Evolutionary conservation across 2,113 vertebrate species (phyloP), one percentile per base, ranked within the genome.

Genomic region (Nannobrachium achirus): DNA sequence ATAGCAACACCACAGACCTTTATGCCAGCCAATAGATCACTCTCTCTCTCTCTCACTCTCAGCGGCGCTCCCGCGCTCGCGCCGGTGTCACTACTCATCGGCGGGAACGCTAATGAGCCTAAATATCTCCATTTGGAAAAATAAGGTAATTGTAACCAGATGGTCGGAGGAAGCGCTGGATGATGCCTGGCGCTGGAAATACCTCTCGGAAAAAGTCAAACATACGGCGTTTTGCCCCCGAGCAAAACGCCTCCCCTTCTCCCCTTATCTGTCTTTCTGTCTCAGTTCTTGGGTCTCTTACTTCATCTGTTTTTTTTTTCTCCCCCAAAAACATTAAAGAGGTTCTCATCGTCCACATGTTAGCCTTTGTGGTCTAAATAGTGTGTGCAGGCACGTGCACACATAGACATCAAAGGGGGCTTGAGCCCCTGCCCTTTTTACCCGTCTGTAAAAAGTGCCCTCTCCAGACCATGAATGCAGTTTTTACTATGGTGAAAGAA

Each of bases 251-350:
- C 41, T 53, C 63, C 44, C 79, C 25, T n/a, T 68, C 74, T 19
- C 59, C 6, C 11, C 11, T 90, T 81, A 78, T 70, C 81, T 56
- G 68, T 64, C 86, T 84, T 80, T 87, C 89, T 85, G 82, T 89
- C 84, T 90, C 62, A 74, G 25, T 33, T 33, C 25, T 33, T 5
- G 25, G n/a, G n/a, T n/a, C 6, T 33, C 25, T 33, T 33, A 33
- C 25, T 33, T 33, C 25, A 33, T 33, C 25, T 33, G 25, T 3
- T 1, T 33, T 33, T 33, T 33, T 33, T 33, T 33, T n/a, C n/a
- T n/a, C n/a, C n/a, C n/a, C n/a, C n/a, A n/a, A n/a, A 77, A 86
- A 84, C 82, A 88, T 84, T 78, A 89, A 89, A 89, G 87, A n/a
- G n/a, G 79, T 79, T n/a, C n/a, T 81, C 79, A 78, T 86, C 75